Conservation (phyloP, 2,113 vertebrate species). For the Scomber japonicus region DNA sequence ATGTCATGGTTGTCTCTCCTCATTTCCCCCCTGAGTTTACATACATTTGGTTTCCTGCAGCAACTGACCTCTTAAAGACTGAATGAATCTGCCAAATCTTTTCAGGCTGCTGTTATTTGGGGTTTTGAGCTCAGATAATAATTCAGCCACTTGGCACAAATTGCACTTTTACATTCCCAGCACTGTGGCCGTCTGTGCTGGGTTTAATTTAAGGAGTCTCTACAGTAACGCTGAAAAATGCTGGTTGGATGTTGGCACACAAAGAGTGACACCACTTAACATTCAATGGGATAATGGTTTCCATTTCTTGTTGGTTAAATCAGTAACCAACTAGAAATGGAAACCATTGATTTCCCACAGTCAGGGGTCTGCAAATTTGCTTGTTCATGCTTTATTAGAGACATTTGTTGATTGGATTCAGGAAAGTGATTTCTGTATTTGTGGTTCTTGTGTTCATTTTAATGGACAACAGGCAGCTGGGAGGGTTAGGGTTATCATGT, state of each 20-base stretch:
- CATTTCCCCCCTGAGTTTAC: constrained; percentile 32
- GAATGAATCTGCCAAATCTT: constrained; percentile 51
- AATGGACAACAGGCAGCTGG: constrained; percentile 38
- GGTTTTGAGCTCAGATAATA: constrained; percentile 35
- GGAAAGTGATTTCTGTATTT: constrained; percentile 8
- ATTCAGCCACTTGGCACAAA: constrained; percentile 53
- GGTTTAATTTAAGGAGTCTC: constrained; percentile 40
- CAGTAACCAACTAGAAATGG: constrained; percentile 33
- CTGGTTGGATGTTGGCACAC: constrained; percentile 16
- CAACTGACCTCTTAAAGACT: constrained; percentile 40
- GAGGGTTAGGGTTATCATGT: constrained; percentile 4
- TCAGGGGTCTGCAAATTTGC: not conserved
- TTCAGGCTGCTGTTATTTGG: constrained; percentile 62
- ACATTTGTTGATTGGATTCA: not conserved
- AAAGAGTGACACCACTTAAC: constrained; percentile 31
- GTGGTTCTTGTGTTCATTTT: constrained; percentile 10
- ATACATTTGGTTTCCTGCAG: constrained; percentile 54
- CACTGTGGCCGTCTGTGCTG: constrained; percentile 13
- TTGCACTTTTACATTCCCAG: constrained; percentile 46
- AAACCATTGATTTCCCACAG: constrained; percentile 27
- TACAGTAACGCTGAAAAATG: constrained; percentile 42
- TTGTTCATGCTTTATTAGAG: constrained; percentile 13
- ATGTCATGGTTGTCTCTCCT: constrained; percentile 4
- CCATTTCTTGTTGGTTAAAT: constrained; percentile 42
- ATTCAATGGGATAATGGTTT: constrained; percentile 42